A percentile compares a stretch with the other conserved stretches of the same genome.
Evolutionary conservation across 2,888 invertebrate genomes (phyloP).

Genomic region (Glaucopsyche alexis): DNA sequence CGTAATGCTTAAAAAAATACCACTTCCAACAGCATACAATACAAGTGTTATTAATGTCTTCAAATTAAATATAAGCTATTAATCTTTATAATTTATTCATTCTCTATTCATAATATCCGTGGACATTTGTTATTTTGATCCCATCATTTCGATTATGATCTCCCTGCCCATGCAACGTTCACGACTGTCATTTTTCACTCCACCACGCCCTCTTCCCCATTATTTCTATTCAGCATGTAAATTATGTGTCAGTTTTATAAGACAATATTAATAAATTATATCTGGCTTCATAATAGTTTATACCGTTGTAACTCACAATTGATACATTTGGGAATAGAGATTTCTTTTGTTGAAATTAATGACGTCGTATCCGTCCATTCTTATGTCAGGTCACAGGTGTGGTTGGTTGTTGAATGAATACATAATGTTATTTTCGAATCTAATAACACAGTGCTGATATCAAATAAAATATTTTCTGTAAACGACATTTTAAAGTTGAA

Average conservation of each 20-base stretch:
- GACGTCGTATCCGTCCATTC: constrained; percentile 9
- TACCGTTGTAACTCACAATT: constrained; percentile 18
- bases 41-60: not conserved
- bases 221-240: constrained; percentile 18
- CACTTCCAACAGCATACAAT: not conserved
- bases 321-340: constrained; percentile 21
- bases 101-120: constrained; percentile 6
- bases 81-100: constrained; percentile 12
- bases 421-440: not conserved
- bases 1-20: not conserved
- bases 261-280: constrained; percentile 22
- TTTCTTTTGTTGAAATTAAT: constrained; percentile 27
- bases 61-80: constrained; percentile 4
- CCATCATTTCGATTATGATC: constrained; percentile 14
- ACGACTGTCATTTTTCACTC: constrained; percentile 18
- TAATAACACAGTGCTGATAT: not conserved
- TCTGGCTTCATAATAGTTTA: constrained; percentile 8
- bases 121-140: constrained; percentile 19
- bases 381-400: not conserved
- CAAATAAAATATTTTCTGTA: not conserved
- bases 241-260: constrained; percentile 24
- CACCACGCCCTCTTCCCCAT: constrained; percentile 7
- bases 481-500: not conserved
- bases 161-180: constrained; percentile 21
- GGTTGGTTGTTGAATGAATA: not conserved